A percentile compares a stretch with the other conserved stretches of the same genome.
These are phyloP conservation scores for Physeter macrocephalus DNA, from an alignment of 2,113 vertebrate genomes.

Conservation along the genomic window DNA sequence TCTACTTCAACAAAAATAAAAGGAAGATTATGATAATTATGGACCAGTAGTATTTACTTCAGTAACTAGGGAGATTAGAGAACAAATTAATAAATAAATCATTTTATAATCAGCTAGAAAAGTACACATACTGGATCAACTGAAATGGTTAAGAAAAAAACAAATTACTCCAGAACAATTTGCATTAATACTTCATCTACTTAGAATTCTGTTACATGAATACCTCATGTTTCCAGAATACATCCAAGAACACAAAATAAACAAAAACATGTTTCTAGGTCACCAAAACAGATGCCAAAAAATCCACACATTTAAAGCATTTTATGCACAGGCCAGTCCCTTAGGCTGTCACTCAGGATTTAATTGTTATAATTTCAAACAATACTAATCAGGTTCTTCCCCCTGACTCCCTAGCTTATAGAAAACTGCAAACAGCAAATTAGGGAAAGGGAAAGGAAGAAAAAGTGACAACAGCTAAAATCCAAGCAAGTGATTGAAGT, in stretches of 20 bases:
- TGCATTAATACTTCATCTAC: neutral
- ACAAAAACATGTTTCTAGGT: neutral
- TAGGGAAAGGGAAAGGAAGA: neutral
- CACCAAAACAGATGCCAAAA: neutral
- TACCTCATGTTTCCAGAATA: neutral
- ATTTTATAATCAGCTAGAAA: neutral
- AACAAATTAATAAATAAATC: neutral
- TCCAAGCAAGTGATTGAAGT: neutral
- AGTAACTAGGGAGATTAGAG: neutral
- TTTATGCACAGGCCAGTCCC: neutral
- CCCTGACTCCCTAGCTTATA: neutral
- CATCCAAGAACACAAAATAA: neutral
- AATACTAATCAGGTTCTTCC: neutral
- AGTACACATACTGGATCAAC: neutral
- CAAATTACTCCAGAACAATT: neutral
- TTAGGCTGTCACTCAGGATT: neutral
- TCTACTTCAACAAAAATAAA: neutral
- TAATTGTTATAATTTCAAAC: neutral
- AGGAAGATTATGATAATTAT: neutral
- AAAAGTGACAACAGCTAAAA: neutral
- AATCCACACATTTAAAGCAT: neutral
- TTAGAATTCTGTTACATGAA: neutral
- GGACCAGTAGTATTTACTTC: neutral
- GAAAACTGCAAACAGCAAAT: neutral
- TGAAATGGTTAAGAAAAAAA: neutral